Conservation (phyloP, 2,113 vertebrate species). For the Glaucomys volans region DNA sequence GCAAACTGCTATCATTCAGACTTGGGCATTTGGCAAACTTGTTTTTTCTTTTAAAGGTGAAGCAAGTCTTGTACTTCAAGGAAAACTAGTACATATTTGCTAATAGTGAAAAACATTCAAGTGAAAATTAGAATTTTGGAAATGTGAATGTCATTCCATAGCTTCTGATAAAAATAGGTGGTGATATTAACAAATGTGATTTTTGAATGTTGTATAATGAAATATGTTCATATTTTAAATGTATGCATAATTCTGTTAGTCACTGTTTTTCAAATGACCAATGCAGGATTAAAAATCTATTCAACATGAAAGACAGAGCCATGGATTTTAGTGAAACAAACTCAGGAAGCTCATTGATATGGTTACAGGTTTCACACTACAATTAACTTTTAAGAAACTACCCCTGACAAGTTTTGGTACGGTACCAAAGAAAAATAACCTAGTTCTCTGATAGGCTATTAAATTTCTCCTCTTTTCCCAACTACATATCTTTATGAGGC, state of each 20-base stretch:
- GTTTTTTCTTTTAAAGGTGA: background rate
- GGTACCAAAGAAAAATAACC: background rate
- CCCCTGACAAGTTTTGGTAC: background rate
- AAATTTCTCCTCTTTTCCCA: conserved; percentile 23
- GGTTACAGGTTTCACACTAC: background rate
- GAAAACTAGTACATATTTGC: conserved; percentile 31
- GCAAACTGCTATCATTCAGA: background rate
- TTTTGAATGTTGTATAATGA: background rate
- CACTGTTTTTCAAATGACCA: background rate
- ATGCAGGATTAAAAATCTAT: background rate
- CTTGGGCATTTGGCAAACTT: background rate
- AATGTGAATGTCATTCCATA: background rate
- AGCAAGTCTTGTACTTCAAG: background rate
- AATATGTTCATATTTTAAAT: background rate
- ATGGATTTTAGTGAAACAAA: conserved; percentile 38
- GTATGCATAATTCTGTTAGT: background rate
- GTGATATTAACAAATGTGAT: background rate
- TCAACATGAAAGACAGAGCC: background rate
- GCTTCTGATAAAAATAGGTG: conserved; percentile 18
- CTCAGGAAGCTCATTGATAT: background rate
- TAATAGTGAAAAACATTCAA: conserved; percentile 1
- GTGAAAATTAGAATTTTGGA: conserved; percentile 42
- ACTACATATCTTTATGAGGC: background rate
- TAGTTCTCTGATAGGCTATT: background rate
- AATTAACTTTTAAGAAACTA: conserved; percentile 23